Evolutionary conservation across 2,113 vertebrate genomes (phyloP).

Genomic region (Gavia stellata): DNA sequence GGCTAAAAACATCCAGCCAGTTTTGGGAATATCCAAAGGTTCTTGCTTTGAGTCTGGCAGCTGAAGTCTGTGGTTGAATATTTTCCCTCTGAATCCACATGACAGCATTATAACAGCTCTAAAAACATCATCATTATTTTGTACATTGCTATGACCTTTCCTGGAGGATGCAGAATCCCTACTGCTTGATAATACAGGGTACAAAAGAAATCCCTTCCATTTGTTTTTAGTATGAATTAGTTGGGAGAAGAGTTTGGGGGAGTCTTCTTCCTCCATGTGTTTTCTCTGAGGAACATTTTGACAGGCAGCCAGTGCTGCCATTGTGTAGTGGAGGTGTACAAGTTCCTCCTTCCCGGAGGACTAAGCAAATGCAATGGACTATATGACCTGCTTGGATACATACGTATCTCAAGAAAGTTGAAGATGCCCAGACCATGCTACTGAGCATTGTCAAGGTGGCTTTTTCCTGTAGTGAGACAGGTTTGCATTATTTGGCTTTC

Average conservation of each 20-base stretch:
- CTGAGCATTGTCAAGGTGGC: background rate
- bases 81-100: slow-evolving; percentile 12
- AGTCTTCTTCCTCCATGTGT: background rate
- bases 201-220: background rate
- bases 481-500: background rate
- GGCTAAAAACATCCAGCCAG: background rate
- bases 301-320: background rate
- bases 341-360: background rate
- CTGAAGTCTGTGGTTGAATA: slow-evolving; percentile 3
- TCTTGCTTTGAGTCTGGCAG: background rate
- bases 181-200: background rate
- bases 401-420: background rate
- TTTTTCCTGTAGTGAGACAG: background rate
- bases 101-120: background rate
- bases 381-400: background rate
- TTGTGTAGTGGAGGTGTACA: background rate
- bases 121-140: background rate
- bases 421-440: background rate
- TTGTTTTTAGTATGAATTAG: background rate
- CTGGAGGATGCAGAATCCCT: background rate
- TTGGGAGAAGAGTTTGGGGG: background rate
- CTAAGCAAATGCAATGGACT: background rate
- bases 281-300: background rate
- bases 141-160: background rate
- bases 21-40: background rate